Evolutionary conservation across 2,797 vertebrate species (phyloP).

Genomic region (Taeniopygia guttata): DNA sequence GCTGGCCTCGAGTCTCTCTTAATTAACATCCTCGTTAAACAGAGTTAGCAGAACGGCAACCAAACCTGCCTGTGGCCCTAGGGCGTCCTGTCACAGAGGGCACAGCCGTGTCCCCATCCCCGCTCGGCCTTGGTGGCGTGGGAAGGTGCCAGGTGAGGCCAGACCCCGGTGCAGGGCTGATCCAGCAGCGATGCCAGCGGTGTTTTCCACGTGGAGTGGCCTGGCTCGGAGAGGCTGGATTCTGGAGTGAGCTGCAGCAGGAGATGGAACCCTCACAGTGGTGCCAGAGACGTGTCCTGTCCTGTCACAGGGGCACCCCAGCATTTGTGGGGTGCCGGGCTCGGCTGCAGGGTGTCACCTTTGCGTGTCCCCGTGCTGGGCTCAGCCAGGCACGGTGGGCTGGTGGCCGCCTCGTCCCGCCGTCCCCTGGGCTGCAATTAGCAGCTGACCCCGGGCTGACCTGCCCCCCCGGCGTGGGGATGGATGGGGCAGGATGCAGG

Average conservation of each 20-base stretch:
- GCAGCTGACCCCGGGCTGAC: constrained; percentile 13
- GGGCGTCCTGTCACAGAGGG: background rate
- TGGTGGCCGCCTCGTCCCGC: background rate
- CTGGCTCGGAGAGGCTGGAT: background rate
- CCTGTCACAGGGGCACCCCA: background rate
- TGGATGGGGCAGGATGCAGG: constrained; percentile 55
- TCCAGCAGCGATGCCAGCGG: fast-evolving
- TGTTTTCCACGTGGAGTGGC: background rate
- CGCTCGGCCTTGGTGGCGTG: fast-evolving
- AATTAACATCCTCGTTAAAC: constrained; percentile 43
- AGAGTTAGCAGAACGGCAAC: background rate
- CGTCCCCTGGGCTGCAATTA: background rate
- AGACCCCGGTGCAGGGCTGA: fast-evolving
- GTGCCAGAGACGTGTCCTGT: fast-evolving
- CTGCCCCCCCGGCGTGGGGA: fast-evolving
- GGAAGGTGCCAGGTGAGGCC: background rate
- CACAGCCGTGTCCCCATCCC: fast-evolving
- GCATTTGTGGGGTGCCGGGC: fast-evolving
- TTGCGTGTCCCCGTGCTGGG: fast-evolving
- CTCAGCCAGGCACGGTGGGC: background rate
- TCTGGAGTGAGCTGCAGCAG: background rate
- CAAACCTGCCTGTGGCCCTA: background rate
- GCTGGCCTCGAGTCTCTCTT: background rate
- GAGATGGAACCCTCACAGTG: background rate
- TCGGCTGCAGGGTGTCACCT: fast-evolving